A percentile compares a stretch with the other conserved stretches of the same genome.
These are phyloP conservation scores for Lamprologus lemairii DNA, from an alignment of 2,113 vertebrate species.

Conservation along the genomic window DNA sequence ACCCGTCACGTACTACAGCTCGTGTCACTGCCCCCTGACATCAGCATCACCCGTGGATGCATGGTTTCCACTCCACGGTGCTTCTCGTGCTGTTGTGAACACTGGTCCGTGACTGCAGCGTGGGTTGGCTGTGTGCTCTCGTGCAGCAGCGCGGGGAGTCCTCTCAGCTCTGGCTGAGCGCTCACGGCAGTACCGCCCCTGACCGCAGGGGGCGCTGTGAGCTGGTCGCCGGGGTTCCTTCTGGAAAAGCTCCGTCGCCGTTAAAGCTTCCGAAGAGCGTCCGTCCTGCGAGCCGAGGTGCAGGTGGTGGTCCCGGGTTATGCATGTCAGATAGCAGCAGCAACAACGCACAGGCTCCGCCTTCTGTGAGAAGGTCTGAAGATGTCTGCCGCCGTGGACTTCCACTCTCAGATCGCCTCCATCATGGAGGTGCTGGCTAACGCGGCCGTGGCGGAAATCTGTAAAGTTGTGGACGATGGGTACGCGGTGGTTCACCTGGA, in stretches of 20 bases:
- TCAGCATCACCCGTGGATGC: background rate
- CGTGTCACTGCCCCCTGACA: background rate
- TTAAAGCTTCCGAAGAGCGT: background rate
- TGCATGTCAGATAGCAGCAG: background rate
- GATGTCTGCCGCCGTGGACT: slow-evolving; percentile 36
- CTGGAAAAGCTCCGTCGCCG: background rate
- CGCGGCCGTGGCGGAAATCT: slow-evolving; percentile 59
- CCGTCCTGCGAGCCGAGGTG: background rate
- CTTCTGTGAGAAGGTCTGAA: background rate
- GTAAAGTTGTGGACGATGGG: slow-evolving; percentile 58
- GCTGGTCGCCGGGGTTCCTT: too few relatives aligned
- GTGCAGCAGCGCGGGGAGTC: background rate
- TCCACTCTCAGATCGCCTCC: slow-evolving; percentile 59
- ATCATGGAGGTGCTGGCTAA: slow-evolving; percentile 66
- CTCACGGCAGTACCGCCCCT: background rate
- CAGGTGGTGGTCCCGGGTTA: background rate
- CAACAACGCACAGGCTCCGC: background rate
- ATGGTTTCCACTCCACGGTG: background rate
- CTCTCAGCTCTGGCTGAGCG: background rate
- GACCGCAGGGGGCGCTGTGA: background rate
- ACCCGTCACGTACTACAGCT: background rate
- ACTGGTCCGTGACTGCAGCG: background rate
- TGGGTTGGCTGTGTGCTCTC: background rate
- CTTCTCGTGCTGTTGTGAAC: background rate
- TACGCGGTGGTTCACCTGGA: slow-evolving; percentile 45